Evolutionary conservation across 2,113 vertebrate species (phyloP).

Genomic region (Cebus imitator): DNA sequence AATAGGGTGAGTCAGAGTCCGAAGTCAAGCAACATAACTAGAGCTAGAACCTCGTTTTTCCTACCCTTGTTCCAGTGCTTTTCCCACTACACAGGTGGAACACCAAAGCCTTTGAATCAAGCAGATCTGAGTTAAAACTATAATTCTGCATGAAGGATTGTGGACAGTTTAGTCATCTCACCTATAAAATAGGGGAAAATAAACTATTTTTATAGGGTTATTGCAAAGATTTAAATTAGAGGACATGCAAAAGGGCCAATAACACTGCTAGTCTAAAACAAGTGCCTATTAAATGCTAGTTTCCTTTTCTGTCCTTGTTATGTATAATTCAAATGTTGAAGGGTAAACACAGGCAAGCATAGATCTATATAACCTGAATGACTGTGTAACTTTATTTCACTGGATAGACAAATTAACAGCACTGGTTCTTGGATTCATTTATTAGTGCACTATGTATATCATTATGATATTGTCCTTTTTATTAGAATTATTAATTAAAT

Average conservation of each 20-base stretch:
- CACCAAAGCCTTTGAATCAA: neutral
- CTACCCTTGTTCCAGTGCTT: neutral
- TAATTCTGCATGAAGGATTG: neutral
- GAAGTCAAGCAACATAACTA: neutral
- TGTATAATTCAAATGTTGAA: neutral
- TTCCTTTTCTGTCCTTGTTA: neutral
- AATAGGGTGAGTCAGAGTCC: neutral
- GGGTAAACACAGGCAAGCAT: neutral
- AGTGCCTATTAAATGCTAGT: neutral
- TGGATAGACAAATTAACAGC: neutral
- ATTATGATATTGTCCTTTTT: conserved; percentile 44
- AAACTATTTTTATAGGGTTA: neutral
- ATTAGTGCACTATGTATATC: neutral
- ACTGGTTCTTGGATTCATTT: neutral
- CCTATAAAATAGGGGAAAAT: conserved; percentile 10
- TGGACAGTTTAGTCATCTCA: neutral
- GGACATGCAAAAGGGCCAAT: neutral
- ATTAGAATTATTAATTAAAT: conserved; percentile 71
- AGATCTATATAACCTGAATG: neutral
- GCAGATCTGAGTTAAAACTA: neutral
- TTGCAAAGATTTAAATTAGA: neutral
- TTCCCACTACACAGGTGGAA: neutral
- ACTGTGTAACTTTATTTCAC: neutral
- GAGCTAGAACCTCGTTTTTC: neutral
- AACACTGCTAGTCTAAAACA: neutral